Percentiles rank a stretch among this genome's conserved stretches.
phyloP scores from a whole-genome alignment of 2,888 invertebrate genomes.

The Cephus rjabovi region DNA sequence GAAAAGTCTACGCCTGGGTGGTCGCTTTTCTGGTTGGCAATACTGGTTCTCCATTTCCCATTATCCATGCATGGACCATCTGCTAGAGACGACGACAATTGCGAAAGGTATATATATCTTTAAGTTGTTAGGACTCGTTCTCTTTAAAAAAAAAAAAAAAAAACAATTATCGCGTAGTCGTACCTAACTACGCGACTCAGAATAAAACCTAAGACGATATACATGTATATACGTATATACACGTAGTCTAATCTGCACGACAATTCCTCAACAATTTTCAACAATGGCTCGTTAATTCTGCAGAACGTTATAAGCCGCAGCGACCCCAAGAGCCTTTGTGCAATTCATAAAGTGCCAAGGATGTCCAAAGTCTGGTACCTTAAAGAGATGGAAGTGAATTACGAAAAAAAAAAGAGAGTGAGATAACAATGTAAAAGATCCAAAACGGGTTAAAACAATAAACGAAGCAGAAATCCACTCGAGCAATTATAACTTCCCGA shows the following conservation, averaged over 20 bases:
- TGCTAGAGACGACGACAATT: background rate
- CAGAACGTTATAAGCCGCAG: background rate
- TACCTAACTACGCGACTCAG: background rate
- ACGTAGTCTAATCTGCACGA: background rate
- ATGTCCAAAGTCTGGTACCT: slow-evolving; percentile 15
- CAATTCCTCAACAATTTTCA: background rate
- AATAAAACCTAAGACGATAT: background rate
- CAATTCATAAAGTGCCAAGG: slow-evolving; percentile 14
- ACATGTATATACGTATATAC: background rate
- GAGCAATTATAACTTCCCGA: slow-evolving; percentile 54
- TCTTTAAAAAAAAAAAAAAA: background rate
- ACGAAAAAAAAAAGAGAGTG: slow-evolving; percentile 19
- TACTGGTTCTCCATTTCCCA: background rate
- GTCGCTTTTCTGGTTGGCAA: slow-evolving; percentile 18
- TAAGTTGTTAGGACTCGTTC: background rate
- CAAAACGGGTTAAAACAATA: slow-evolving; percentile 10
- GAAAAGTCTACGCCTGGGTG: slow-evolving; percentile 35
- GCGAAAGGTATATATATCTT: background rate
- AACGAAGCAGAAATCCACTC: slow-evolving; percentile 29
- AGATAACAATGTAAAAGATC: slow-evolving; percentile 29
- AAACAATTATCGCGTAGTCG: background rate
- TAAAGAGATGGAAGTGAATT: slow-evolving; percentile 20
- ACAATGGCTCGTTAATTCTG: slow-evolving; percentile 1
- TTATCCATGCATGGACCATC: background rate
- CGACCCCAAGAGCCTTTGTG: slow-evolving; percentile 4